Evolutionary conservation across 1,140 invertebrate genomes (phyloP), one percentile per base, ranked within the genome.

Genomic region (Mizuhopecten yessoensis): DNA sequence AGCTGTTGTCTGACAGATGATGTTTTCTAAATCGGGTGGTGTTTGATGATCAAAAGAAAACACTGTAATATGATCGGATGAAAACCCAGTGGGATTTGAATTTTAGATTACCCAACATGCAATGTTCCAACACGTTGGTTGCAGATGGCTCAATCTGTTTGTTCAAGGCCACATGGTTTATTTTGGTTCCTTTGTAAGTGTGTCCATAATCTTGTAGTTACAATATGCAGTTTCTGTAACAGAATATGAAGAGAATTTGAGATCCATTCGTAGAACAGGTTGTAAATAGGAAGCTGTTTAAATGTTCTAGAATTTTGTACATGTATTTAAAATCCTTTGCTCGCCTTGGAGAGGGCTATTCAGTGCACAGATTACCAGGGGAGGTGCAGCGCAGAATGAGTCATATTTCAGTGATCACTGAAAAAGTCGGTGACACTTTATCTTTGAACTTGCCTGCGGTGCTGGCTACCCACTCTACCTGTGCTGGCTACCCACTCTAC

Each of bases 61-160:
- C 57, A 29, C 23, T 29, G 57, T 75, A 29, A 75, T 75, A 75
- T 29, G 57, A 75, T n/a, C 57, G 29, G 57, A 75, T 75, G 23
- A 75, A 75, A 75, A 75, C 57, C 36, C 17, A 17, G 57, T 29
- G 42, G 57, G 57, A 75, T 75, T 75, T 75, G 57, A 75, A 75
- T 75, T 75, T 75, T 75, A 75, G 57, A 75, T 75, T 75, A 75
- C 57, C 57, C 57, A 29, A 75, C 57, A 75, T 75, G 57, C 57
- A 29, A 75, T 75, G 9, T 75, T 75, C 1, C n/a, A 29, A 75
- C 29, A 75, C 29, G 57, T 75, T 75, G n/a, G 23, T 75, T 75
- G 57, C 57, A 75, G 57, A 75, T 75, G 57, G 57, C 57, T 29
- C 57, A 29, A n/a, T 29, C n/a, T 75, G 57, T 75, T 45, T 45